These are phyloP conservation scores for Cenopis cana DNA, from an alignment of 2,888 invertebrate genomes.

Conservation along the genomic window DNA sequence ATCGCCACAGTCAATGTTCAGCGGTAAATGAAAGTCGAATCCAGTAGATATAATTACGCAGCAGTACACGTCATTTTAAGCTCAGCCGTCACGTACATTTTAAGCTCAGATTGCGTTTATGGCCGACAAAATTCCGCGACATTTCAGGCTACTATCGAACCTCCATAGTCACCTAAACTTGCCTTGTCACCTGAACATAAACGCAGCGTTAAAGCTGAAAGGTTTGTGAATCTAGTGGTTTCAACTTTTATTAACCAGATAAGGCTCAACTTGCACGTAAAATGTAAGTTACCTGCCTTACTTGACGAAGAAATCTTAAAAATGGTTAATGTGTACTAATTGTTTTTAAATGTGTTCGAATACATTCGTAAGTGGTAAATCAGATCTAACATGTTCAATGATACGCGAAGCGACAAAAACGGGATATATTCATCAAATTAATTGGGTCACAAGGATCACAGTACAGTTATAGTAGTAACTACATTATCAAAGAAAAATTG, in stretches of 20 bases:
- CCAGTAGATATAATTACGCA: too few species aligned
- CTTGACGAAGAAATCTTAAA: neutral
- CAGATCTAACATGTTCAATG: slow-evolving; percentile 4
- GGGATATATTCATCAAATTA: neutral
- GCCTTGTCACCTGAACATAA: too few species aligned
- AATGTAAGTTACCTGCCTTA: neutral
- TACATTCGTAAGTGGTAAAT: neutral
- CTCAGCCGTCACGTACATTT: too few species aligned
- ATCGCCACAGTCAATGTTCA: too few species aligned
- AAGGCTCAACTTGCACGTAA: neutral
- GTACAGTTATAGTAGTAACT: neutral
- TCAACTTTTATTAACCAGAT: neutral
- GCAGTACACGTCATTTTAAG: too few species aligned
- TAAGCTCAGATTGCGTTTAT: too few species aligned
- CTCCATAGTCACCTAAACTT: too few species aligned
- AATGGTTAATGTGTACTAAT: neutral
- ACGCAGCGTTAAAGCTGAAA: too few species aligned
- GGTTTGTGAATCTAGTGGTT: too few species aligned
- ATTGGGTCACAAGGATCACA: neutral
- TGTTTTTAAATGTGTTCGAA: neutral
- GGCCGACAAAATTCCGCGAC: too few species aligned
- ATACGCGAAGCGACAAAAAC: slow-evolving; percentile 24
- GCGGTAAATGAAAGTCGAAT: too few species aligned
- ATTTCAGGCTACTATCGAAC: too few species aligned
- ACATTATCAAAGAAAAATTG: neutral